These are phyloP conservation scores for Gulo gulo DNA, from an alignment of 2,113 vertebrate genomes.

Conservation along the genomic window DNA sequence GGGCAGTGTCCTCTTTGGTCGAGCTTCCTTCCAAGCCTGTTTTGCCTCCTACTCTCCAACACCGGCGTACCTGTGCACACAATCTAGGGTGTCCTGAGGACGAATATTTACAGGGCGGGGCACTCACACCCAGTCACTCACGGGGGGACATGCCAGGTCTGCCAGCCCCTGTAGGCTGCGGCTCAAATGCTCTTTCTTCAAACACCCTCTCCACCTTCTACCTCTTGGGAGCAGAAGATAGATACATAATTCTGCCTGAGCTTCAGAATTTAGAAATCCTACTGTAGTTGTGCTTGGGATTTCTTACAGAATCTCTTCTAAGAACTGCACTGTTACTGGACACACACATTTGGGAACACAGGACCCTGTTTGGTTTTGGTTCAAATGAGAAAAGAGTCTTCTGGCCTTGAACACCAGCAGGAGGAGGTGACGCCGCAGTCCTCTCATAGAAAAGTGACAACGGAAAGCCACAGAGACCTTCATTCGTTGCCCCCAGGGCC, in stretches of 20 bases:
- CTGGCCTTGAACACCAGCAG: background rate
- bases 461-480: background rate
- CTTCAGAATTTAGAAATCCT: background rate
- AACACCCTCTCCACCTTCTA: slow-evolving; percentile 42
- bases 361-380: background rate
- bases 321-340: slow-evolving; percentile 5
- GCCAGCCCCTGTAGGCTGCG: background rate
- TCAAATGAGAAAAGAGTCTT: background rate
- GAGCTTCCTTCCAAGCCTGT: background rate
- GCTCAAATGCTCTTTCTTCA: slow-evolving; percentile 30
- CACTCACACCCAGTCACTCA: slow-evolving; percentile 51
- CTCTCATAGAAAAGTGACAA: accelerated
- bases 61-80: slow-evolving; percentile 33
- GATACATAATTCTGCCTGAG: background rate
- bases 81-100: slow-evolving; percentile 16
- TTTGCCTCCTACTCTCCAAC: slow-evolving; percentile 39
- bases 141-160: background rate
- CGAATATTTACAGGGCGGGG: background rate
- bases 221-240: slow-evolving; percentile 31
- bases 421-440: background rate
- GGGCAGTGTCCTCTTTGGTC: background rate
- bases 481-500: too few species aligned
- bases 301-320: background rate
- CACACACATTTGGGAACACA: background rate
- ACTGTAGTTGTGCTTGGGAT: background rate